Base-by-base conservation (phyloP, 2,888 invertebrate species). In the Acrocera orbiculus region DNA sequence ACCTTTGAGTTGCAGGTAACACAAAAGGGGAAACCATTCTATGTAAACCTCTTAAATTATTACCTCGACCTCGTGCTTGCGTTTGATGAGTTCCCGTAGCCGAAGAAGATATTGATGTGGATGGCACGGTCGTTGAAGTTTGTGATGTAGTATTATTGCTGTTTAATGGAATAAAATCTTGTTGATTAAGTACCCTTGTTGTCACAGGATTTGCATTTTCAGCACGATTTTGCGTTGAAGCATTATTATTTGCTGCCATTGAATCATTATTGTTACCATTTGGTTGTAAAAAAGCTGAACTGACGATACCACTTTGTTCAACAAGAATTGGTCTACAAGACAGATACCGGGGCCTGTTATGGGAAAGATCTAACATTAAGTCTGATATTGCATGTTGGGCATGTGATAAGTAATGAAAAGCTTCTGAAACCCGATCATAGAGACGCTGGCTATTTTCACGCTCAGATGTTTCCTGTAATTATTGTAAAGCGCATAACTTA, bases 351-450 rank as follows among this genome's bases (percentile, higher is more conserved):
- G 81, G 81, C 5, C 77, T 70, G 5, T 69, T 62, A 43, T 69
- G 67, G 19, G 68, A 64, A 40, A 79, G 67, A 48, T 81, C 72
- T 29, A 82, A 67, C 54, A 76, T 76, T 30, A 92, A 69, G 53
- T 93, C 92, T 48, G 89, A 89, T 29, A 87, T 64, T 2, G 81
- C 76, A 52, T 93, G 93, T 56, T 81, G 83, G 2, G 82, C 80
- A 51, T 93, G 93, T 3, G 86, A 74, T 46, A 92, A 64, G 44
- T 74, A 78, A 54, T 93, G 93, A 50, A 89, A 64, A 16, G 79
- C 68, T 53, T 83, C 81, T 0, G 81, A 76, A 0, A 85, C 76
- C 33, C 76, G 64, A 48, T 79, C 76, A 41, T 77, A 73, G 25
- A 75, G 61, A 10, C 70, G 67, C 53, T 85, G 83, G 4, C 67